Base-by-base conservation (phyloP, 2,888 invertebrate genomes). In the Conops quadrifasciatus region DNA sequence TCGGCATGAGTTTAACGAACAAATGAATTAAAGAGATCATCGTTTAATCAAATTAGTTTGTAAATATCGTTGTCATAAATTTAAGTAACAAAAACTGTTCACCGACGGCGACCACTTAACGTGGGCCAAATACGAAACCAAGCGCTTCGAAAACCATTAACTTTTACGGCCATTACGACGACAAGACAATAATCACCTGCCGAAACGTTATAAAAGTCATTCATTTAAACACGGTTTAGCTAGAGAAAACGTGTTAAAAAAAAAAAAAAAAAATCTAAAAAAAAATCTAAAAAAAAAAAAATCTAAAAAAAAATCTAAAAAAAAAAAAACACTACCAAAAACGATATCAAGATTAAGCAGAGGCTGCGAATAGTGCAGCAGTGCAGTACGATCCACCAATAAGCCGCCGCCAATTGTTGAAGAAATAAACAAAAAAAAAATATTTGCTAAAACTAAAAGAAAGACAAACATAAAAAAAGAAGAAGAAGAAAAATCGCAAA, bases 341-440 rank as follows among this genome's bases (percentile, higher is more conserved):
- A 53, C 28, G 24, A 58, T 58, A 58, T 58, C 58, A 58, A 58
- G 58, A 58, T 58, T 58, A 28, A 58, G 28, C 26, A 28, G 58
- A 24, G 21, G 58, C 58, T 24, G 58, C 26, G n/a, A n/a, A n/a
- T n/a, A n/a, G n/a, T n/a, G n/a, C n/a, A n/a, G n/a, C n/a, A n/a
- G n/a, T n/a, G n/a, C n/a, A n/a, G n/a, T n/a, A n/a, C n/a, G n/a
- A n/a, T 5, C 11, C 1, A 53, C 11, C 5, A 53, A n/a, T 49
- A 11, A 5, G 1, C 24, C 9, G 53, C 53, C 24, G 24, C 21
- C 11, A 53, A 53, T 19, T 53, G 19, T 21, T 19, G 11, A 21
- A 21, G 15, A 28, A 28, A 28, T 28, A 4, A 28, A 5, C 21
- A 28, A 21, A 24, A 28, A 15, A 24, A 24, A 28, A 58, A 15